phyloP scores from a whole-genome alignment of 2,888 invertebrate species.

The Altica lythri region DNA sequence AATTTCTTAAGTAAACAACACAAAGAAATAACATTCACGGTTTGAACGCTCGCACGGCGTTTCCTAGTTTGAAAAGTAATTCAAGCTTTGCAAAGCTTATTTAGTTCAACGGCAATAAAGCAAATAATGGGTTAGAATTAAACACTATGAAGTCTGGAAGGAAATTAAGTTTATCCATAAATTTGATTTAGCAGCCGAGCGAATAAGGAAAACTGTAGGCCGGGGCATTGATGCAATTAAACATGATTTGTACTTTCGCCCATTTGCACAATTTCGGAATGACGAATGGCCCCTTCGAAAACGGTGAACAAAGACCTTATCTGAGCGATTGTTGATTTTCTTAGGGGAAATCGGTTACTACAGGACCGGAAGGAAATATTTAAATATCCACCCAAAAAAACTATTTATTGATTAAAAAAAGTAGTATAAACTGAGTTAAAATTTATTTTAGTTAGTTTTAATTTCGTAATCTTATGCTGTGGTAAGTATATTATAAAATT shows the following conservation, averaged over 20 bases:
- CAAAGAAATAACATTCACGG: constrained; percentile 12
- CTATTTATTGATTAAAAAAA: background rate
- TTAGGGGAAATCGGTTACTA: constrained; percentile 8
- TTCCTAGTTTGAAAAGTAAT: constrained; percentile 40
- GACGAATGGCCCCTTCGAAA: constrained; percentile 54
- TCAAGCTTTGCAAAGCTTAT: constrained; percentile 38
- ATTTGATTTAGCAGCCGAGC: constrained; percentile 58
- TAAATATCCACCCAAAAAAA: background rate
- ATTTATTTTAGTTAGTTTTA: too few species aligned
- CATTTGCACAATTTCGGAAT: constrained; percentile 54
- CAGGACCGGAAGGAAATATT: constrained; percentile 1
- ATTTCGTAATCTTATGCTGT: too few species aligned
- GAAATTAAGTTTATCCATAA: constrained; percentile 60
- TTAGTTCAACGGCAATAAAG: constrained; percentile 50
- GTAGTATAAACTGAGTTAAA: too few species aligned
- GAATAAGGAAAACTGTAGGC: constrained; percentile 52
- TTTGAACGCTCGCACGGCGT: constrained; percentile 5
- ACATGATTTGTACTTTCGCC: constrained; percentile 57
- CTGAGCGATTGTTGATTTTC: constrained; percentile 53
- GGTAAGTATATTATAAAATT: too few species aligned
- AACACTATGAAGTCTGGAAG: constrained; percentile 55
- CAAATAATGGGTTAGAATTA: constrained; percentile 56
- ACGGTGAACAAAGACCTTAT: constrained; percentile 53
- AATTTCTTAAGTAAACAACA: constrained; percentile 6
- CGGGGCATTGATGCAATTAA: constrained; percentile 59